A percentile compares a stretch with the other conserved stretches of the same genome.
Evolutionary conservation across 2,888 invertebrate species (phyloP).

Genomic region (Caenorhabditis parvicauda): DNA sequence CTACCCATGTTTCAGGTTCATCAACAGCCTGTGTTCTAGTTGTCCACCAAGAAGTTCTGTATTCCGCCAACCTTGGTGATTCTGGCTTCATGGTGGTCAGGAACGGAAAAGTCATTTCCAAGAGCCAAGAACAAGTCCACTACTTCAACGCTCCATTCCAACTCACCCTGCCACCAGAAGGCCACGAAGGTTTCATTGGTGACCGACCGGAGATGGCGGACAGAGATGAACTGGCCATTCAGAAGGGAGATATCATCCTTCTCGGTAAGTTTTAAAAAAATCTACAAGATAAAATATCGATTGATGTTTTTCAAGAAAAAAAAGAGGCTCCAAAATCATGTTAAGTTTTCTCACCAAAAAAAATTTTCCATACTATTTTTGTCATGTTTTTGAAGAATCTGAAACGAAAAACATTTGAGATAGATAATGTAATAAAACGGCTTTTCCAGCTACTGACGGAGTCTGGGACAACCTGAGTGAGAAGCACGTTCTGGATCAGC

Average conservation of each 20-base stretch:
- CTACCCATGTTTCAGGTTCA: conserved; percentile 68
- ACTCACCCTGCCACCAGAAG: conserved; percentile 80
- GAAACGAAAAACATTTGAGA: background rate
- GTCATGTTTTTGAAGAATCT: background rate
- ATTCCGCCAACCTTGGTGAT: conserved; percentile 97
- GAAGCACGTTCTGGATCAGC: conserved; percentile 80
- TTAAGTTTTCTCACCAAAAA: no score
- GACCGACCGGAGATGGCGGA: conserved; percentile 58
- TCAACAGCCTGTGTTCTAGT: conserved; percentile 96
- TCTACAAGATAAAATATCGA: no score
- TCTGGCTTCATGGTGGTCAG: conserved; percentile 93
- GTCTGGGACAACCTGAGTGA: conserved; percentile 97
- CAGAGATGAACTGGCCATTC: conserved; percentile 41
- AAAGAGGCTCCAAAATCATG: no score
- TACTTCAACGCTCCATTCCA: conserved; percentile 99
- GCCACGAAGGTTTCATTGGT: conserved; percentile 52
- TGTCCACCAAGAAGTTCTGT: conserved; percentile 84
- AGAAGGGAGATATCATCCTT: conserved; percentile 50
- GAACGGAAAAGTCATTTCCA: conserved; percentile 80
- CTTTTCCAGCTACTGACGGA: conserved; percentile 82
- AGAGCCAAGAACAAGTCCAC: conserved; percentile 94
- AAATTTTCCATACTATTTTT: no score
- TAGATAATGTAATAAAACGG: background rate
- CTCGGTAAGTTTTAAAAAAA: conserved; percentile 8
- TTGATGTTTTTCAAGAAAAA: no score